A percentile compares a stretch with the other conserved stretches of the same genome.
These are phyloP conservation scores for Penaeus vannamei DNA, from an alignment of 1,140 invertebrate genomes.

Conservation along the genomic window DNA sequence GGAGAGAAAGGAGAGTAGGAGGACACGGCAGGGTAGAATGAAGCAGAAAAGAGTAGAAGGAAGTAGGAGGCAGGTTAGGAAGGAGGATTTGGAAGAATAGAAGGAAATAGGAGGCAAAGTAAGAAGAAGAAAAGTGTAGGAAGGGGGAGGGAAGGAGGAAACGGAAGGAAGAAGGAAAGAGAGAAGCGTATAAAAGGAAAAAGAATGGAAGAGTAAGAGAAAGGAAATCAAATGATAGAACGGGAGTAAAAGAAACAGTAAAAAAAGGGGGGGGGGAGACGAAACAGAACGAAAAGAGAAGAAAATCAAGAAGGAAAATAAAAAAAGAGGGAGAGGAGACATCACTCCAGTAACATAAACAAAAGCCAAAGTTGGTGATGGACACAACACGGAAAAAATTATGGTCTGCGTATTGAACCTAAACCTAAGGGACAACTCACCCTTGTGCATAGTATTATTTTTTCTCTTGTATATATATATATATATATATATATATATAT, in stretches of 20 bases:
- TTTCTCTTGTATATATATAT: no score
- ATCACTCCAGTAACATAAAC: background rate
- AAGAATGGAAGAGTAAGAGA: background rate
- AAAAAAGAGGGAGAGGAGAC: background rate
- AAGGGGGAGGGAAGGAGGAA: background rate
- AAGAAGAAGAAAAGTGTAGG: no score
- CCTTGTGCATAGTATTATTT: no score
- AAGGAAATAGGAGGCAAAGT: background rate
- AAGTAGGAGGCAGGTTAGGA: background rate
- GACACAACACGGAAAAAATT: no score
- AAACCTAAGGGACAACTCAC: no score
- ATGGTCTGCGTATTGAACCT: no score
- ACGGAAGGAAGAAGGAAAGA: background rate
- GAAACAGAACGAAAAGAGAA: no score
- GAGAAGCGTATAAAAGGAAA: background rate
- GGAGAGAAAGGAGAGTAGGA: background rate
- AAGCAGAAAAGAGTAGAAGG: background rate
- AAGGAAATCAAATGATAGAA: background rate
- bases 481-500: no score
- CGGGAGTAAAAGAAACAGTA: no score
- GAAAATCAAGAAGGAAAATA: no score
- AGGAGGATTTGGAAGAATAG: background rate
- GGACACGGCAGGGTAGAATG: background rate
- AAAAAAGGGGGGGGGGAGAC: no score
- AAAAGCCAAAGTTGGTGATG: no score